Evolutionary conservation across 2,888 invertebrate genomes (phyloP).

Genomic region (Tipula lateralis): DNA sequence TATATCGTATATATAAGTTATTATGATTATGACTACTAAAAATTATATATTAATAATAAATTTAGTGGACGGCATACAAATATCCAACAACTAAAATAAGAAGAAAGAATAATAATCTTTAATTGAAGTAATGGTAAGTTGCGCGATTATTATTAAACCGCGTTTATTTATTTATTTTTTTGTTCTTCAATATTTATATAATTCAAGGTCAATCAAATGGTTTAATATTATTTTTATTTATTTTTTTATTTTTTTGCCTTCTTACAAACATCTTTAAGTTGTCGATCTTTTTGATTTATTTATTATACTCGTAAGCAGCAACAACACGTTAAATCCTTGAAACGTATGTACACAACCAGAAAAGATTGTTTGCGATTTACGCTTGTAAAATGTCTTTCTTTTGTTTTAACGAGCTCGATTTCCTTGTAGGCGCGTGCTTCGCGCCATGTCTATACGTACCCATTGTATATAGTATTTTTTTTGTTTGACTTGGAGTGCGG

Average conservation of each 20-base stretch:
- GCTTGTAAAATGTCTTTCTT: background rate
- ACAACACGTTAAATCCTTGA: background rate
- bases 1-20: background rate
- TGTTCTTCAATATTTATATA: background rate
- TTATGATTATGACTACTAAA: background rate
- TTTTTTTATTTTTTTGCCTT: background rate
- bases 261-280: background rate
- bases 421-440: background rate
- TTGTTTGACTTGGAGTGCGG: background rate
- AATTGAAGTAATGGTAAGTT: background rate
- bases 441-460: background rate
- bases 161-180: background rate
- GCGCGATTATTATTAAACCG: background rate
- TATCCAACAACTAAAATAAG: background rate
- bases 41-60: background rate
- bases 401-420: background rate
- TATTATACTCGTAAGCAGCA: background rate
- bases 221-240: background rate
- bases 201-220: background rate
- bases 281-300: constrained; percentile 19
- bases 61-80: background rate
- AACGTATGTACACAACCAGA: background rate
- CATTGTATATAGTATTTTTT: background rate
- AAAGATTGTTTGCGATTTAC: background rate
- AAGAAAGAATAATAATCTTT: background rate